phyloP scores from a whole-genome alignment of 2,113 vertebrate species.

The Psittacula cyanocephala region DNA sequence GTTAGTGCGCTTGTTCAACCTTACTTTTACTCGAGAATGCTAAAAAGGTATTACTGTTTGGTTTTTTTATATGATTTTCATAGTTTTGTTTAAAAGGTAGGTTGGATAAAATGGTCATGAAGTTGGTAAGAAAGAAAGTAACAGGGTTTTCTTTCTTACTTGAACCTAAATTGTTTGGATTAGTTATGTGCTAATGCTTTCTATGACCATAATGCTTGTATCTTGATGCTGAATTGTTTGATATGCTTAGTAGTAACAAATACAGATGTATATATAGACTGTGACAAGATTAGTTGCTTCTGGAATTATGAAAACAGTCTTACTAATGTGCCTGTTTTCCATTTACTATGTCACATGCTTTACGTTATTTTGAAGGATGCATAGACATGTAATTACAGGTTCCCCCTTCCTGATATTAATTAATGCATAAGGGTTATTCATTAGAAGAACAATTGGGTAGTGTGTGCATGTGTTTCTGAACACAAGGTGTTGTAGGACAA shows the following conservation, averaged over 20 bases:
- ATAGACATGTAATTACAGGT: neutral
- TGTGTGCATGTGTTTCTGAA: neutral
- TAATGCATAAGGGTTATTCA: neutral
- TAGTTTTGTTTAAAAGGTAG: neutral
- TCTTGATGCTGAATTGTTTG: neutral
- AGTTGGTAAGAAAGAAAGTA: neutral
- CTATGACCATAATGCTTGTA: neutral
- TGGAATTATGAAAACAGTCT: neutral
- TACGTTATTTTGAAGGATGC: neutral
- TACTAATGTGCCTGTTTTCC: neutral
- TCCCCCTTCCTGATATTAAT: neutral
- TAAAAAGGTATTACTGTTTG: neutral
- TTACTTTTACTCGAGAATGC: neutral
- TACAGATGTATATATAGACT: neutral
- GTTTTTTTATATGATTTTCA: neutral
- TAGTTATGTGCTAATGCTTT: neutral
- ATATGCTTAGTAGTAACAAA: neutral
- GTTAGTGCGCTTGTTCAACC: neutral
- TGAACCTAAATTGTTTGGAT: neutral
- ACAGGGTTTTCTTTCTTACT: neutral
- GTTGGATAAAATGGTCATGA: neutral
- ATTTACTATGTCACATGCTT: neutral
- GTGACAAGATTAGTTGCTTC: neutral
- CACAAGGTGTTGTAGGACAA: neutral
- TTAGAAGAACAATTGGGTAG: neutral